These are phyloP conservation scores for Platerodrilus igneus DNA, from an alignment of 2,888 invertebrate species.

Conservation along the genomic window DNA sequence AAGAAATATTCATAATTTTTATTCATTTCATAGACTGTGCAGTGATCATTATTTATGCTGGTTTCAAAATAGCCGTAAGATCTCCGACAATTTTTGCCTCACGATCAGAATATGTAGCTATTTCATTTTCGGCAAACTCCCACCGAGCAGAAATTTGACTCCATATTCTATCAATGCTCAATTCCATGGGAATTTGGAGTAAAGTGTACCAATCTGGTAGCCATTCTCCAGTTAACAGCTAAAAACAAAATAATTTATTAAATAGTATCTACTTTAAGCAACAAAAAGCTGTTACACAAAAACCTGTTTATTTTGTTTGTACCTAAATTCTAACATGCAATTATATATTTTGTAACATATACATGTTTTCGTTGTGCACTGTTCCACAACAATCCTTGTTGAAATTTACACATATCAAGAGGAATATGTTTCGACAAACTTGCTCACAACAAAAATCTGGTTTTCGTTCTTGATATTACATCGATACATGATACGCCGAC, in stretches of 20 bases:
- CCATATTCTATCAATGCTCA: slow-evolving; percentile 49
- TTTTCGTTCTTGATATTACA: too few relatives aligned
- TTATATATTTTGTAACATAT: neutral
- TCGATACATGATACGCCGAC: too few relatives aligned
- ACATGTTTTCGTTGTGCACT: too few relatives aligned
- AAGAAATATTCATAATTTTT: too few relatives aligned
- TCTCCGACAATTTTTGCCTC: slow-evolving; percentile 40
- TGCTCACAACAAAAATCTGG: too few relatives aligned
- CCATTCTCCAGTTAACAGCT: slow-evolving; percentile 51
- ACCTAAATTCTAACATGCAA: neutral
- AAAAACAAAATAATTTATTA: slow-evolving; percentile 26
- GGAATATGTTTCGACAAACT: too few relatives aligned
- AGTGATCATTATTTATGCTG: slow-evolving; percentile 24
- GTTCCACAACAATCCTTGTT: too few relatives aligned
- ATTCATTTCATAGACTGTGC: too few relatives aligned
- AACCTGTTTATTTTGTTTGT: neutral
- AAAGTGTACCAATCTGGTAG: slow-evolving; percentile 50
- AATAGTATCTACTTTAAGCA: neutral
- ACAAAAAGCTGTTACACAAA: neutral
- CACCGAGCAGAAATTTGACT: slow-evolving; percentile 50
- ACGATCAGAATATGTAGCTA: slow-evolving; percentile 32
- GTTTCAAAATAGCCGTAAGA: slow-evolving; percentile 38
- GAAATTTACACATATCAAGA: too few relatives aligned
- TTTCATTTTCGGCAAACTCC: slow-evolving; percentile 48
- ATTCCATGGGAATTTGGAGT: slow-evolving; percentile 49